Conservation (phyloP, 2,888 invertebrate genomes). For the Nomada flava region DNA sequence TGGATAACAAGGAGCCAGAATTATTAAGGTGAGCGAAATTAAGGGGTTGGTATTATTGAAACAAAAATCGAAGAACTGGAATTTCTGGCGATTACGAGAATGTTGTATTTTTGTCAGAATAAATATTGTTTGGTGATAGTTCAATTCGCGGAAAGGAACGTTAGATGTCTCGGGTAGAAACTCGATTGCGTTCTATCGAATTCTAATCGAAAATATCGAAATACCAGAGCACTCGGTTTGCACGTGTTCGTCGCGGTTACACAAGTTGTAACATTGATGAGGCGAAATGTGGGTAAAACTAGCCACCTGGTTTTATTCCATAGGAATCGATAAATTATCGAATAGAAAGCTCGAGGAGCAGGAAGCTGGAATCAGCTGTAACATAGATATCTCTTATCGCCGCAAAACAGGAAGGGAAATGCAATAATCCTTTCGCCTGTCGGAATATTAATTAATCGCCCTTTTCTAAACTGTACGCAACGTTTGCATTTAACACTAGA, state of each 20-base stretch:
- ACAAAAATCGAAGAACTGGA: no score
- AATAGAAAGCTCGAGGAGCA: conserved; percentile 23
- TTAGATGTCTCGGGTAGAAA: background rate
- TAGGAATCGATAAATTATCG: conserved; percentile 25
- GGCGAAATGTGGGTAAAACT: conserved; percentile 12
- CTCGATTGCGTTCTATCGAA: background rate
- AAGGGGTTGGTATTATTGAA: no score
- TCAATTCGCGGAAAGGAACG: no score
- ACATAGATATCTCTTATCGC: conserved; percentile 6
- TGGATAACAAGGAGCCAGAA: no score
- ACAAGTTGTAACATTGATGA: background rate
- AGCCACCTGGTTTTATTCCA: background rate
- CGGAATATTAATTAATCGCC: background rate
- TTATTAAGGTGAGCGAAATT: no score
- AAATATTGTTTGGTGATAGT: no score
- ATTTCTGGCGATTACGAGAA: no score
- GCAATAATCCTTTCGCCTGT: background rate
- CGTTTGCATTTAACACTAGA: background rate
- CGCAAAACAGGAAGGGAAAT: conserved; percentile 4
- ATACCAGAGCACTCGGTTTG: background rate
- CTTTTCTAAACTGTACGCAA: no score
- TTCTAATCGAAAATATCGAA: background rate
- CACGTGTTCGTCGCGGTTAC: background rate
- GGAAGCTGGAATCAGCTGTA: background rate
- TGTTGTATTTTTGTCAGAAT: no score